phyloP scores from a whole-genome alignment of 2,797 vertebrate genomes.

The Lepus oiostolus region DNA sequence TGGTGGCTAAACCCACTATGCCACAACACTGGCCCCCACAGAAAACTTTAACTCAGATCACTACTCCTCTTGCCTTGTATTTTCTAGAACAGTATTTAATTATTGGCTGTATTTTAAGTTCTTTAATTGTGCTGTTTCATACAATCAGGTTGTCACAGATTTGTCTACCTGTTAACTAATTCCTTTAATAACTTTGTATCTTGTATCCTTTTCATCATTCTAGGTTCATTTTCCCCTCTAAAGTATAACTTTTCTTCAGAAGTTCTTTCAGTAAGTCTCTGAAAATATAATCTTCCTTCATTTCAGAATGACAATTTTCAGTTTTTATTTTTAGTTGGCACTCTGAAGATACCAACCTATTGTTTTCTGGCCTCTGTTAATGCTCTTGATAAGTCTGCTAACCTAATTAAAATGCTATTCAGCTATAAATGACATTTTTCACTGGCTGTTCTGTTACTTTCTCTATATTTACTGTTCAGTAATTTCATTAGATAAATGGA shows the following conservation, averaged over 20 bases:
- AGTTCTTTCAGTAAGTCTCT: not conserved
- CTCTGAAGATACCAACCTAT: not conserved
- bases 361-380: not conserved
- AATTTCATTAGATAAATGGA: not conserved
- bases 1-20: too few species aligned
- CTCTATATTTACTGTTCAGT: not conserved
- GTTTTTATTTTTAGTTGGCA: too few species aligned
- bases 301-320: not conserved
- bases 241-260: not conserved
- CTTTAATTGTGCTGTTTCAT: constrained; percentile 29
- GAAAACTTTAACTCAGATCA: constrained; percentile 28
- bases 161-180: constrained; percentile 16
- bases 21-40: too few species aligned
- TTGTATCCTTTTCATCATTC: not conserved
- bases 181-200: constrained; percentile 27
- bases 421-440: constrained; percentile 25
- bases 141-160: not conserved
- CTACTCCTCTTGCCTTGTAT: not conserved
- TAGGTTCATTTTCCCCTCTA: not conserved
- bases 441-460: constrained; percentile 11
- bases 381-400: not conserved
- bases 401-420: not conserved
- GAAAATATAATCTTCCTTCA: constrained; percentile 35
- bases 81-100: constrained; percentile 16
- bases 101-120: not conserved